Base-by-base conservation (phyloP, 2,888 invertebrate species). In the Dasysyrphus tricinctus region DNA sequence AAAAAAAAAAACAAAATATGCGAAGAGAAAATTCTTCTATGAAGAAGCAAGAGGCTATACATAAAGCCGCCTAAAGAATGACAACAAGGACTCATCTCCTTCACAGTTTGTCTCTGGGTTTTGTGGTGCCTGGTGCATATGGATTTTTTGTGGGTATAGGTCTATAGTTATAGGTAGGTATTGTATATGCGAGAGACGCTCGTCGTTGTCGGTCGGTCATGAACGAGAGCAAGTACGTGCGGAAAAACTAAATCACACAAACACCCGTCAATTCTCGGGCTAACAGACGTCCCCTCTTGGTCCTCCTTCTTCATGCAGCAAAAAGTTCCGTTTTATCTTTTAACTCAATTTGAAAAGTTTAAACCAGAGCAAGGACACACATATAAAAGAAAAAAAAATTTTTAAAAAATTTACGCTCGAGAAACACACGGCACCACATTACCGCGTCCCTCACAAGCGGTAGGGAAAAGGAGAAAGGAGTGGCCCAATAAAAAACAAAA, bases 271-370 rank as follows among this genome's bases (percentile, higher is more conserved):
- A 34, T 49, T 44, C 11, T 51, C 11, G 2, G 39, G 44, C 44
- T 39, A 56, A 79, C 54, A 54, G 57, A 72, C 54, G 54, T 54
- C 65, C 9, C 32, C 24, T 12, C 56, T 74, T 57, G 65, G 78
- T 42, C n/a, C 65, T 51, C 75, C 86, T 75, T 86, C 82, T 79
- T 86, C 86, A 86, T 86, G 86, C 86, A 86, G 86, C 67, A 82
- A 81, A 85, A 82, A 86, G 75, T 81, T 86, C 82, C 70, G 82
- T 86, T 86, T 86, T 79, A 86, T 81, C 81, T 86, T 86, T 86
- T 86, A 86, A 86, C 86, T 86, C 86, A 82, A 82, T 86, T 86
- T 86, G 79, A 82, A 86, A 86, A 86, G 82, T 86, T 86, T 86
- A 65, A 86, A 81, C 81, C 82, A 75, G 86, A 65, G 75, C 82